Base-by-base conservation (phyloP, 1,140 invertebrate genomes). In the Myzus persicae region DNA sequence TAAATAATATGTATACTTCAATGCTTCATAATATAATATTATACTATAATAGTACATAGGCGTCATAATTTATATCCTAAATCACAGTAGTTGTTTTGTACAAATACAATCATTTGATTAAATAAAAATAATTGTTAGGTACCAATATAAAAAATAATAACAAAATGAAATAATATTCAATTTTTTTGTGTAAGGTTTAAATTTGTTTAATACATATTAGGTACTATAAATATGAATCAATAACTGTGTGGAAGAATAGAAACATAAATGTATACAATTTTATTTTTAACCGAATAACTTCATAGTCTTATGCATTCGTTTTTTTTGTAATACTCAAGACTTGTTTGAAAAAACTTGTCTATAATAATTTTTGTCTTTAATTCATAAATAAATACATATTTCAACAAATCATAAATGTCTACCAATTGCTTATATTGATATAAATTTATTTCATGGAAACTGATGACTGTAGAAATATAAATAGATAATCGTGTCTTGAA, bases 321-420 rank as follows among this genome's bases (percentile, higher is more conserved):
- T 59, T 59, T 59, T 59, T 31, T 31, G n/a, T 59, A 59, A 59
- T 59, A 31, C 26, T 31, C 9, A 59, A 0, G 31, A 31, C 26
- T 31, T 9, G 24, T 54, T 31, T 31, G 7, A 31, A 59, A 31
- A 67, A 67, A 67, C 31, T 18, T n/a, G 31, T n/a, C 59, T 67
- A 67, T 18, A 67, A 5, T 67, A n/a, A 67, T 67, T 40, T 84
- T 84, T 40, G 5, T 84, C 40, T 40, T 40, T 40, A 84, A 24
- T 40, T 38, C 81, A 84, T 84, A 40, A 84, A 84, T 84, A 84
- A 40, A 81, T 81, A 38, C n/a, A 84, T 84, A 84, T 84, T 40
- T 84, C 20, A 84, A 40, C 36, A 40, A 84, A 40, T 38, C 24
- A 24, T 40, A 38, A 82, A 82, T 82, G 18, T 84, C 36, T 84